These are phyloP conservation scores for Drosophila chauvacae DNA, from an alignment of 1,140 invertebrate species.

Conservation along the genomic window DNA sequence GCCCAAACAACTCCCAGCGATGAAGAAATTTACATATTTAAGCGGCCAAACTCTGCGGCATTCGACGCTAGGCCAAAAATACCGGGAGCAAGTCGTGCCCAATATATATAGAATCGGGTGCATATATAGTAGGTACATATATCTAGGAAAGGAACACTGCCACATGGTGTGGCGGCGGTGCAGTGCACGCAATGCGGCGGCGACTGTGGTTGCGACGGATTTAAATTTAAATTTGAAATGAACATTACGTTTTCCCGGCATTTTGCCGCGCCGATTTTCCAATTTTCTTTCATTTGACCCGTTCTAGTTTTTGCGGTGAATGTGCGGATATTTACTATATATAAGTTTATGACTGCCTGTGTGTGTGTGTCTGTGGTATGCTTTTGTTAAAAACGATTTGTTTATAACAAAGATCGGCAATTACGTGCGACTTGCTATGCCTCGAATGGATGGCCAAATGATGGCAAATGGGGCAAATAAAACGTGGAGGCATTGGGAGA, in stretches of 20 bases:
- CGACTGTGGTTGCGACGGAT: conserved; percentile 47
- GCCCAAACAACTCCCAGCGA: conserved; percentile 22
- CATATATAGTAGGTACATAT: conserved; percentile 16
- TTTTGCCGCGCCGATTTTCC: conserved; percentile 23
- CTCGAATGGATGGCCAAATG: conserved; percentile 26
- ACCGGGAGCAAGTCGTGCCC: conserved; percentile 1
- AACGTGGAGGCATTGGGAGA: neutral
- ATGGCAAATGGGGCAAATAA: conserved; percentile 10
- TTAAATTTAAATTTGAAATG: conserved; percentile 51
- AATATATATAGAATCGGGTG: conserved; percentile 28
- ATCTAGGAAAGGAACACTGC: conserved; percentile 12
- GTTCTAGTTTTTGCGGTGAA: conserved; percentile 48
- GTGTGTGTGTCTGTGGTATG: conserved; percentile 12
- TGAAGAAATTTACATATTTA: conserved; percentile 50
- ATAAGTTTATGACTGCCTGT: conserved; percentile 22
- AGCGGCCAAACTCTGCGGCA: conserved; percentile 50
- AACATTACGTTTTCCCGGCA: conserved; percentile 45
- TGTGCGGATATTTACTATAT: conserved; percentile 27
- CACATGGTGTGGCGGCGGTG: conserved; percentile 37
- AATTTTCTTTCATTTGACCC: conserved; percentile 44
- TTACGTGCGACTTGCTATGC: conserved; percentile 63
- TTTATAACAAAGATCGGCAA: conserved; percentile 54
- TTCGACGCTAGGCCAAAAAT: conserved; percentile 7
- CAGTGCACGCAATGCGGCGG: conserved; percentile 53
- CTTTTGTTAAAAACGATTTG: conserved; percentile 59